Conservation (phyloP, 1,140 invertebrate species). For the Drosophila teissieri region DNA sequence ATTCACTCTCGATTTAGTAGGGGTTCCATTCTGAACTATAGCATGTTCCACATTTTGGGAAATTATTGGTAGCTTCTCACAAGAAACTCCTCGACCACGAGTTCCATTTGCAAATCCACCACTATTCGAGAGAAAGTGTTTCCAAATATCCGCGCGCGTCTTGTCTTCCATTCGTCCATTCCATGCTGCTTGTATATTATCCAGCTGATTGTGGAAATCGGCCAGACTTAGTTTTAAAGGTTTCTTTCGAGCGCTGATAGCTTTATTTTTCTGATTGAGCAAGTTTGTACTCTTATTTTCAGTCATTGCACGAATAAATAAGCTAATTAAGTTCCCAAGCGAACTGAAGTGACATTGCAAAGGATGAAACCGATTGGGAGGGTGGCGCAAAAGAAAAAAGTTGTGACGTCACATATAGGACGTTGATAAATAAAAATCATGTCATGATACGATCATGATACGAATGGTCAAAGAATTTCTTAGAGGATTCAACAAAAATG, state of each 20-base stretch:
- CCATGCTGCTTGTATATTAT: background rate
- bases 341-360: background rate
- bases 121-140: no score
- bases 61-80: background rate
- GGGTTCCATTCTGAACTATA: background rate
- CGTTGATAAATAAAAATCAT: no score
- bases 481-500: no score
- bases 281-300: constrained; percentile 4
- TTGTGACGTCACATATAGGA: background rate
- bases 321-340: background rate
- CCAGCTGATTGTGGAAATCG: constrained; percentile 22
- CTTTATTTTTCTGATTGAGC: background rate
- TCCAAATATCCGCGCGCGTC: background rate
- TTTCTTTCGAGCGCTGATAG: background rate
- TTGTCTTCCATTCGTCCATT: background rate
- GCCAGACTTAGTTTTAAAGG: constrained; percentile 4
- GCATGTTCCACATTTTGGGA: background rate
- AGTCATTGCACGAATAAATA: constrained; percentile 25
- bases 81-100: constrained; percentile 4
- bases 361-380: background rate
- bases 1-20: background rate
- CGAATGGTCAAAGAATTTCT: no score
- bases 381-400: background rate
- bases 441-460: background rate
- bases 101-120: background rate